Evolutionary conservation across 2,888 invertebrate species (phyloP).

Genomic region (Dynastes grantii): DNA sequence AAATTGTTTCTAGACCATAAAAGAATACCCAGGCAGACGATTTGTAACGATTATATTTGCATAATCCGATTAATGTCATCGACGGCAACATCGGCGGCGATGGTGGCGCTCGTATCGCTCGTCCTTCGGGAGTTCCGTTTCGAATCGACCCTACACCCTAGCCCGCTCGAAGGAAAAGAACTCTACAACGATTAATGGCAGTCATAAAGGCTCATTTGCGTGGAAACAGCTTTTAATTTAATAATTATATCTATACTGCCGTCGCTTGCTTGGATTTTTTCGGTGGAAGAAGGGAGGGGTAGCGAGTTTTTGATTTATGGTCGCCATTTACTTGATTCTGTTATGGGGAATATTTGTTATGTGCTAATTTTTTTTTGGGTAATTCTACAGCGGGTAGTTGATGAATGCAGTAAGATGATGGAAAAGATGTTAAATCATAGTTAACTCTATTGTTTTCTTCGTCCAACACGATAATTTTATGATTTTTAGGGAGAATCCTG

Average conservation of each 20-base stretch:
- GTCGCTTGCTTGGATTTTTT: conserved; percentile 28
- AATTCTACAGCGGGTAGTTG: conserved; percentile 14
- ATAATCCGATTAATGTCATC: conserved; percentile 54
- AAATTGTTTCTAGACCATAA: conserved; percentile 57
- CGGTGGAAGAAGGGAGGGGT: not conserved
- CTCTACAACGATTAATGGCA: conserved; percentile 61
- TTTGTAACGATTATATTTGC: conserved; percentile 62
- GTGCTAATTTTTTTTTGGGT: conserved; percentile 8
- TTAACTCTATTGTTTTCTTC: too few species aligned
- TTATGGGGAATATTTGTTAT: conserved; percentile 34
- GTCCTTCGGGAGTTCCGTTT: conserved; percentile 42
- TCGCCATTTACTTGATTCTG: conserved; percentile 31
- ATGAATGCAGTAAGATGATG: not conserved
- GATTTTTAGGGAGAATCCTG: too few species aligned
- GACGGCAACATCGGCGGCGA: conserved; percentile 10
- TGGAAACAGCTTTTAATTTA: conserved; percentile 65
- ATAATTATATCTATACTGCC: conserved; percentile 60
- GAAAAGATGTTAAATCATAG: too few species aligned
- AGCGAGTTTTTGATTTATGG: conserved; percentile 41
- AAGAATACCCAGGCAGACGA: conserved; percentile 56
- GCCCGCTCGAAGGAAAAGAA: conserved; percentile 52
- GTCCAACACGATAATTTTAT: too few species aligned
- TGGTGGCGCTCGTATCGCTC: conserved; percentile 50
- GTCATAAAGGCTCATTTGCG: conserved; percentile 62
- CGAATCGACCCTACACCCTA: conserved; percentile 3